Evolutionary conservation across 2,888 invertebrate genomes (phyloP).

Genomic region (Plebejus anna): DNA sequence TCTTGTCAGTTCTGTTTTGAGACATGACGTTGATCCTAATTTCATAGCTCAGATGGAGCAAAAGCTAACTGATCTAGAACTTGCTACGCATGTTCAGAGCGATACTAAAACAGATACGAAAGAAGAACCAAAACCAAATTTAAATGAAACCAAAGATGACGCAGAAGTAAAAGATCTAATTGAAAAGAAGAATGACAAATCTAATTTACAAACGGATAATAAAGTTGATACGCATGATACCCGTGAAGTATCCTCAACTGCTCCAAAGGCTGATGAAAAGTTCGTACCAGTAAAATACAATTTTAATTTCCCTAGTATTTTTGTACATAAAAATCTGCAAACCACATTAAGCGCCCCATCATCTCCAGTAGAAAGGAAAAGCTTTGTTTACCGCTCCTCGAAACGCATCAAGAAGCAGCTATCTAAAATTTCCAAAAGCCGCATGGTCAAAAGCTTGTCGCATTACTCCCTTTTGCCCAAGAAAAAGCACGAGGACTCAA

Average conservation of each 20-base stretch:
- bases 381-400: slow-evolving; percentile 70
- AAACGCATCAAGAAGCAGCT: slow-evolving; percentile 63
- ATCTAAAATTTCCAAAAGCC: slow-evolving; percentile 65
- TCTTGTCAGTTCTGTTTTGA: slow-evolving; percentile 77
- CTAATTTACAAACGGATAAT: slow-evolving; percentile 30
- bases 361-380: slow-evolving; percentile 65
- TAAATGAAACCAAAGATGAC: slow-evolving; percentile 30
- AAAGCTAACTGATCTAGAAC: slow-evolving; percentile 53
- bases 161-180: background rate
- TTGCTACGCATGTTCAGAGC: slow-evolving; percentile 40
- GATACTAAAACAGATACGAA: slow-evolving; percentile 35
- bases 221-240: slow-evolving; percentile 30
- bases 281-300: slow-evolving; percentile 57
- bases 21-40: slow-evolving; percentile 53
- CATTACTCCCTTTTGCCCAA: slow-evolving; percentile 67
- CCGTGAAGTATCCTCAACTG: slow-evolving; percentile 30
- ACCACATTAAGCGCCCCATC: slow-evolving; percentile 70
- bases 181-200: background rate
- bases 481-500: slow-evolving; percentile 56
- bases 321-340: slow-evolving; percentile 60
- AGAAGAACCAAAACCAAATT: slow-evolving; percentile 30
- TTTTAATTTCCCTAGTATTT: slow-evolving; percentile 69
- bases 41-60: slow-evolving; percentile 60
- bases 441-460: slow-evolving; percentile 72
- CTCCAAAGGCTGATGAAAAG: slow-evolving; percentile 46